Percentiles rank a stretch among this genome's conserved stretches.
These are phyloP conservation scores for Strigamia maritima DNA, from an alignment of 2,888 invertebrate genomes.

Conservation along the genomic window DNA sequence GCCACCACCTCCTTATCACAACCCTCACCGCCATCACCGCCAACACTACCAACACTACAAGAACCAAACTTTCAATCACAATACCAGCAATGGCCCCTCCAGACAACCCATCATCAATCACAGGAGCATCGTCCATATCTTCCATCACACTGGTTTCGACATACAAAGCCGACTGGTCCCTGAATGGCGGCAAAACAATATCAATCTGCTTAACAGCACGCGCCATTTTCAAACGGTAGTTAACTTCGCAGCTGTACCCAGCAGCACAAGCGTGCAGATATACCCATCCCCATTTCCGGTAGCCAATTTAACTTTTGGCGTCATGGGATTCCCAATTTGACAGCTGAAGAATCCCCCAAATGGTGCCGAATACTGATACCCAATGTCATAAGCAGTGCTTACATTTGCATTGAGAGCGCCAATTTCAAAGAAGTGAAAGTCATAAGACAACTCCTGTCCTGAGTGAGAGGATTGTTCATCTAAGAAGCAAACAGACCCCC, in stretches of 20 bases:
- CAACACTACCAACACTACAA: neutral
- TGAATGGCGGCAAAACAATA: conserved; percentile 21
- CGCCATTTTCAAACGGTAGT: too few relatives aligned
- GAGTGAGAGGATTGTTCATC: conserved; percentile 6
- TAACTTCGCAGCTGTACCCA: neutral
- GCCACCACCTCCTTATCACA: neutral
- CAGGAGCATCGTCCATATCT: neutral
- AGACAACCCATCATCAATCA: neutral
- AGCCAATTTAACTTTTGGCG: too few relatives aligned
- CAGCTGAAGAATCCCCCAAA: conserved; percentile 36
- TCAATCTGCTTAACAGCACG: neutral
- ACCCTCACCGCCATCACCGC: neutral
- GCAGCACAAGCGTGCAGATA: conserved; percentile 8
- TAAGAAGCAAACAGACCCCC: conserved; percentile 6
- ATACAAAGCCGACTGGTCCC: neutral
- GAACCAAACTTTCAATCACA: neutral
- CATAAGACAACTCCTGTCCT: neutral
- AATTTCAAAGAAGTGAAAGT: too few relatives aligned
- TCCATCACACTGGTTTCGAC: neutral
- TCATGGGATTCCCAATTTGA: neutral
- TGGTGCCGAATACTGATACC: neutral
- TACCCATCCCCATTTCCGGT: neutral
- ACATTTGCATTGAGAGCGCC: neutral
- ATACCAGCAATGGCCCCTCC: neutral
- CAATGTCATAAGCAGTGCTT: conserved; percentile 12